These are phyloP conservation scores for Zaprionus kolodkinae DNA, from an alignment of 1,140 invertebrate genomes.

Conservation along the genomic window DNA sequence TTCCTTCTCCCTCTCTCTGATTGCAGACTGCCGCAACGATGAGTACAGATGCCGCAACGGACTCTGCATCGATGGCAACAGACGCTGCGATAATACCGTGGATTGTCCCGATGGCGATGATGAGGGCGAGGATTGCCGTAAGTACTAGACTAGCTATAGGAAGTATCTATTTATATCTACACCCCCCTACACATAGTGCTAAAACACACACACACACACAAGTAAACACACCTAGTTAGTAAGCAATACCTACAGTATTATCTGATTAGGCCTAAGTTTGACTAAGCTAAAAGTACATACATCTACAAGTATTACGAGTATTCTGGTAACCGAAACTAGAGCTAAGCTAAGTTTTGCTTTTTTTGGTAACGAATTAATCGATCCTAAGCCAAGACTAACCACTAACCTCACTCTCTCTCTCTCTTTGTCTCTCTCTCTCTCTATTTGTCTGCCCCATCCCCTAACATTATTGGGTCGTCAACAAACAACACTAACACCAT, in stretches of 20 bases:
- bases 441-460: conserved; percentile 12
- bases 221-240: conserved; percentile 11
- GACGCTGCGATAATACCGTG: conserved; percentile 87
- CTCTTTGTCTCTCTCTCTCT: conserved; percentile 39
- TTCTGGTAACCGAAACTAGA: conserved; percentile 1
- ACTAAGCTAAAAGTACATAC: conserved; percentile 48
- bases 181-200: conserved; percentile 15
- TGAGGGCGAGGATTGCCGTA: conserved; percentile 87
- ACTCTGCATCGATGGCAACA: conserved; percentile 87
- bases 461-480: conserved; percentile 20
- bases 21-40: conserved; percentile 86
- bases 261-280: conserved; percentile 33
- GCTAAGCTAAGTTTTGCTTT: conserved; percentile 31
- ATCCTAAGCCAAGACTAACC: conserved; percentile 28
- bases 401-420: conserved; percentile 45
- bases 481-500: conserved; percentile 52
- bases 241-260: conserved; percentile 3
- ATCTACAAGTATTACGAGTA: background rate
- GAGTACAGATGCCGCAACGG: conserved; percentile 88
- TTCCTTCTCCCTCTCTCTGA: conserved; percentile 42
- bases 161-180: background rate
- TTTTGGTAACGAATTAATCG: conserved; percentile 6
- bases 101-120: conserved; percentile 88
- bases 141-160: conserved; percentile 65
- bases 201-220: conserved; percentile 21